phyloP scores from a whole-genome alignment of 2,888 invertebrate genomes.

The Mellilla xanthometata region DNA sequence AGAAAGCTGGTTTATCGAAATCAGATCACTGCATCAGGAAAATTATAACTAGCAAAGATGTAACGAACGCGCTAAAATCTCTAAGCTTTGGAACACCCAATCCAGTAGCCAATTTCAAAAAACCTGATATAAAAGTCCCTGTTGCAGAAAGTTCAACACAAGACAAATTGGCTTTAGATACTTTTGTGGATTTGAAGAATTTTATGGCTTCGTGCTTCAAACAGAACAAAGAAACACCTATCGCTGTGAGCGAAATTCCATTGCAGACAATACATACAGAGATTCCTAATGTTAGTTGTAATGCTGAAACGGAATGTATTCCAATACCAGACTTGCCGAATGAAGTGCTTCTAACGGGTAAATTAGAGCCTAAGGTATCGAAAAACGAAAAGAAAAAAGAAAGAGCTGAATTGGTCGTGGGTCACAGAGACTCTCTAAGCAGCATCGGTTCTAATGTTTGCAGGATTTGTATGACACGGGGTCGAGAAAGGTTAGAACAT shows the following conservation, averaged over 20 bases:
- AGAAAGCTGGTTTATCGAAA: slow-evolving; percentile 63
- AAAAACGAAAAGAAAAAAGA: slow-evolving; percentile 65
- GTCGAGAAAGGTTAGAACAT: slow-evolving; percentile 62
- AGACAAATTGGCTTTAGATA: slow-evolving; percentile 39
- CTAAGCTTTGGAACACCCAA: slow-evolving; percentile 51
- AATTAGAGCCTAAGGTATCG: slow-evolving; percentile 47
- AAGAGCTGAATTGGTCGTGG: slow-evolving; percentile 55
- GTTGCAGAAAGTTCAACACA: slow-evolving; percentile 40
- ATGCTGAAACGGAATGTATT: slow-evolving; percentile 40
- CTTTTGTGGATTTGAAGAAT: slow-evolving; percentile 60
- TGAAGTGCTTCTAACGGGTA: slow-evolving; percentile 54
- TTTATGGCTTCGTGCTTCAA: slow-evolving; percentile 71
- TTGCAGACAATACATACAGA: slow-evolving; percentile 45
- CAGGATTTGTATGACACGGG: slow-evolving; percentile 84
- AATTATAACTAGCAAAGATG: slow-evolving; percentile 62
- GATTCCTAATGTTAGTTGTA: slow-evolving; percentile 40
- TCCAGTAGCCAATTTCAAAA: slow-evolving; percentile 40
- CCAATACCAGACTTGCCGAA: slow-evolving; percentile 37
- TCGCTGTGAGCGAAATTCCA: slow-evolving; percentile 43
- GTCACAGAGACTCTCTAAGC: slow-evolving; percentile 67
- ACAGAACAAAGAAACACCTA: slow-evolving; percentile 47
- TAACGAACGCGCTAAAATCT: slow-evolving; percentile 63
- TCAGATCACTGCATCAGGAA: slow-evolving; percentile 70
- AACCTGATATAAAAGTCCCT: slow-evolving; percentile 56
- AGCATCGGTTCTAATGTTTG: slow-evolving; percentile 84